These are phyloP conservation scores for Morpho helenor DNA, from an alignment of 2,888 invertebrate species.

Conservation along the genomic window DNA sequence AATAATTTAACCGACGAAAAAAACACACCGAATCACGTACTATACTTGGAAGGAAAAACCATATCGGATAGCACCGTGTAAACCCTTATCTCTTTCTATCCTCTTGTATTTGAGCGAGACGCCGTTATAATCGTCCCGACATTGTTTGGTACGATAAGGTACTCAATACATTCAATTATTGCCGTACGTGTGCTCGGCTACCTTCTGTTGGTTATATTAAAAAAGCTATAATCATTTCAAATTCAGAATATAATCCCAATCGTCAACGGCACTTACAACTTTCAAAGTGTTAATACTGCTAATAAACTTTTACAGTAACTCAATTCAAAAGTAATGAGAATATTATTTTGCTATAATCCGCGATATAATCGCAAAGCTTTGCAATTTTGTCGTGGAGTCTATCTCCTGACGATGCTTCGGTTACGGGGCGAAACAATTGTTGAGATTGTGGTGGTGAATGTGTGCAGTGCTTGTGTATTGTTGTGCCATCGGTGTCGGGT, in stretches of 20 bases:
- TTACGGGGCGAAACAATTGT: too few relatives aligned
- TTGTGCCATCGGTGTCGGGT: too few relatives aligned
- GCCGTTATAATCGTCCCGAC: conserved; percentile 51
- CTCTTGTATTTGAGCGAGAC: conserved; percentile 43
- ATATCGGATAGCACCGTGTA: conserved; percentile 68
- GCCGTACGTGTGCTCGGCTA: conserved; percentile 66
- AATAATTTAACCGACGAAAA: conserved; percentile 77
- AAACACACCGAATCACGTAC: conserved; percentile 76
- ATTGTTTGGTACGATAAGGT: conserved; percentile 58
- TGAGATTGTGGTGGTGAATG: too few relatives aligned
- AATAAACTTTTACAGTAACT: not conserved
- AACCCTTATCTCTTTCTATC: conserved; percentile 46
- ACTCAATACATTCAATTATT: conserved; percentile 76
- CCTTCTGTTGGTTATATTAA: conserved; percentile 58
- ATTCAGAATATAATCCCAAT: conserved; percentile 6
- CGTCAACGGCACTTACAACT: too few relatives aligned
- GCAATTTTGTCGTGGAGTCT: too few relatives aligned
- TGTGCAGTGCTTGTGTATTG: too few relatives aligned
- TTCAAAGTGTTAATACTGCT: too few relatives aligned
- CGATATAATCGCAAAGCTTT: too few relatives aligned
- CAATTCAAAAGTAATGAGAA: too few relatives aligned
- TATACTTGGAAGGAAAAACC: conserved; percentile 76
- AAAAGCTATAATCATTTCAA: conserved; percentile 18
- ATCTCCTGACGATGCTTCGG: too few relatives aligned
- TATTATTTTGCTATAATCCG: too few relatives aligned